Base-by-base conservation (phyloP, 2,888 invertebrate species). In the Trissonchulus latispiculum region DNA sequence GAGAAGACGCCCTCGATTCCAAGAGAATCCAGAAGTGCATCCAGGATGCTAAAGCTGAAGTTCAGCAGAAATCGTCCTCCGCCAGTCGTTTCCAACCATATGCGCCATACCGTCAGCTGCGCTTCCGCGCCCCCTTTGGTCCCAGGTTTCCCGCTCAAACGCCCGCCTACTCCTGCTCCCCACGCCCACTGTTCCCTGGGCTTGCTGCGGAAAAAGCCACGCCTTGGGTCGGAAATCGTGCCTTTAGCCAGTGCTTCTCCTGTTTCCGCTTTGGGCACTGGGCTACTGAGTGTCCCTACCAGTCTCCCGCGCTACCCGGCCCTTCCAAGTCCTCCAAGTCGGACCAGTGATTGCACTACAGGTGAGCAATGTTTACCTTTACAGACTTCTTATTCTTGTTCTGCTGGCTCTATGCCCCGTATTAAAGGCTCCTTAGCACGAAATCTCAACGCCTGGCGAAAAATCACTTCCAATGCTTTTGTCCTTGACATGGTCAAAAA, bases 401-500 rank as follows among this genome's bases (percentile, higher is more conserved):
- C n/a, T n/a, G n/a, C n/a, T n/a, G n/a, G n/a, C n/a, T n/a, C n/a
- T n/a, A n/a, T n/a, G n/a, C n/a, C n/a, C n/a, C n/a, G 64, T 15
- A 64, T 64, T 8, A 64, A 64, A 33, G 64, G 64, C 8, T 15
- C 8, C 33, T 29, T 64, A 15, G 28, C 8, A 64, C 8, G 64
- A 3, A 28, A 64, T n/a, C 31, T 64, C 15, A 15, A 3, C 8
- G 18, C 8, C 28, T 64, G 64, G 64, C 8, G 64, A 33, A 28
- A 64, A 33, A 28, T 64, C 15, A 64, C 64, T 64, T 3, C 31
- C 8, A 64, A 64, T n/a, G 64, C 15, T 33, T 64, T 33, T 64
- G 33, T 64, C 8, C 64, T 64, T 29, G 64, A 64, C 28, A 64
- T 64, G 64, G 64, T 64, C 8, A 29, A 8, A 28, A 64, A 64